Evolutionary conservation across 2,888 invertebrate genomes (phyloP), one percentile per base, ranked within the genome.

Genomic region (Amblyteles armatorius): DNA sequence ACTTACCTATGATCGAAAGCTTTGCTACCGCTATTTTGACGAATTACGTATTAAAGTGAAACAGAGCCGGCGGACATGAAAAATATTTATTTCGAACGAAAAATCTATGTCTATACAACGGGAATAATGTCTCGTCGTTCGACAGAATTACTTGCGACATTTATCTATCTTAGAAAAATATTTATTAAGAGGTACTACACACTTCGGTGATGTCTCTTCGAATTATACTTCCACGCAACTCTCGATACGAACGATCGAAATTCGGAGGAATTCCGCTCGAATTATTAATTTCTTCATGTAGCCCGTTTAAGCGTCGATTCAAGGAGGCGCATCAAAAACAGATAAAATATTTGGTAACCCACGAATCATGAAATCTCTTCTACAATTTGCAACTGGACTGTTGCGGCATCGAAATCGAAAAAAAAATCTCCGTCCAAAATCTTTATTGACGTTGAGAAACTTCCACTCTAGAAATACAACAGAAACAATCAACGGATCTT

Each of bases 61-160:
- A 52, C 29, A 52, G 50, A 29, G 19, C 36, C 9, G 60, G 65
- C 65, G 22, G 65, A 63, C 76, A 79, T 85, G 87, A 88, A 89
- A 90, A 90, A 89, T 90, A 90, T 90, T 90, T 90, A 90, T 90
- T 90, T 89, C 65, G 81, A 88, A 88, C 84, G 80, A 73, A 85
- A 87, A 85, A 48, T 48, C 16, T 48, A 48, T 48, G 26, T 87
- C 88, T 88, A 84, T 88, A 87, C 77, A 86, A 2, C 44, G 44
- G 55, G 57, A 74, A 60, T 9, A 26, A 22, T 48, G 22, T 78
- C 63, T 68, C 67, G 60, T 81, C 77, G 48, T 40, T 16, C 72
- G 36, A 48, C 68, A 33, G 36, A 26, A 68, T 40, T 33, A 22
- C 33, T 29, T 44, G 33, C 40, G 44, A 44, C 22, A 55, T 44